These are phyloP conservation scores for Globia sparganii DNA, from an alignment of 2,888 invertebrate genomes.

Conservation along the genomic window DNA sequence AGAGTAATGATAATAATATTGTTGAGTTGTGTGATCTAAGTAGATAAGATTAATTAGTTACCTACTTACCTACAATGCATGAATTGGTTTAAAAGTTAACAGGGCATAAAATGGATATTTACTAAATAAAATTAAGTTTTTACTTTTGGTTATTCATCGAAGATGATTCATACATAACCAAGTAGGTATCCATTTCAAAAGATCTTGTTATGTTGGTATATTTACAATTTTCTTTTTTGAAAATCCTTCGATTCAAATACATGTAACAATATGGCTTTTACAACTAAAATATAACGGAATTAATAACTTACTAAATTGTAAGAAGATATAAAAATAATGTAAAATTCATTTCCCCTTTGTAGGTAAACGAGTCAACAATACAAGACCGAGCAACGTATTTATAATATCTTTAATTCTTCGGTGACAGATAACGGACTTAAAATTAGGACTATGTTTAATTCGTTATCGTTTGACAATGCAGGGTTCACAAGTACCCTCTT, in stretches of 20 bases:
- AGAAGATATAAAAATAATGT: conserved; percentile 25
- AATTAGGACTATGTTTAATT: conserved; percentile 31
- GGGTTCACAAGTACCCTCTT: conserved; percentile 92
- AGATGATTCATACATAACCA: not conserved
- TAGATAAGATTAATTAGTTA: not conserved
- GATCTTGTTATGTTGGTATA: not conserved
- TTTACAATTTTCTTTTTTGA: not conserved
- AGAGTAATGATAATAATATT: not conserved
- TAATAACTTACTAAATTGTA: conserved; percentile 55
- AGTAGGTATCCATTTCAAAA: not conserved
- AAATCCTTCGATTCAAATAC: conserved; percentile 5
- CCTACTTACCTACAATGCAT: not conserved
- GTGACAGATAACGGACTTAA: conserved; percentile 55
- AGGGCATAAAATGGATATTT: not conserved
- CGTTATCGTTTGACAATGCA: conserved; percentile 90
- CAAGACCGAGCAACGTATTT: conserved; percentile 47
- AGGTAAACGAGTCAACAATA: conserved; percentile 50
- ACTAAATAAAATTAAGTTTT: not conserved
- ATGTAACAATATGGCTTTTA: conserved; percentile 57
- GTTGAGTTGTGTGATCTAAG: not conserved
- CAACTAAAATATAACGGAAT: conserved; percentile 53
- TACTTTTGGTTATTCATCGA: conserved; percentile 8
- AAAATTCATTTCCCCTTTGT: conserved; percentile 26
- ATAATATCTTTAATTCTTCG: conserved; percentile 53
- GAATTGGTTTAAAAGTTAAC: conserved; percentile 5